phyloP scores from a whole-genome alignment of 30 jellyfish, hydroid and myxozoan genomes.

The Morbakka virulenta region DNA sequence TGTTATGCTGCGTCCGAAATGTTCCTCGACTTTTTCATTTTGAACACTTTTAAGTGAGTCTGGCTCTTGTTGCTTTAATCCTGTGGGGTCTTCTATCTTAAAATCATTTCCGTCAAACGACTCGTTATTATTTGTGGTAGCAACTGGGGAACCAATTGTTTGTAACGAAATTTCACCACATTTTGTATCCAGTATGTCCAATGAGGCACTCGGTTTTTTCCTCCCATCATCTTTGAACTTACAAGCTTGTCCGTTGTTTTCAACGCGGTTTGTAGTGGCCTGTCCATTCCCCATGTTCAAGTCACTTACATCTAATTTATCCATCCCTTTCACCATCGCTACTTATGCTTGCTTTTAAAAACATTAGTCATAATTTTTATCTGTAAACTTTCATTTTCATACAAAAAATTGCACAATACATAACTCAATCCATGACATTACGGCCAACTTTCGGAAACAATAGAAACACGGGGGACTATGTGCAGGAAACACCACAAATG shows the following conservation, averaged over 20 bases:
- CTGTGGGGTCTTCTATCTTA: too few species aligned
- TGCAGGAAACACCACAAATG: too few species aligned
- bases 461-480: too few species aligned
- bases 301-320: background rate
- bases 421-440: too few species aligned
- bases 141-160: background rate
- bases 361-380: too few species aligned
- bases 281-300: background rate
- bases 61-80: too few species aligned
- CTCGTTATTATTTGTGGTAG: background rate
- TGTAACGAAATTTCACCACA: background rate
- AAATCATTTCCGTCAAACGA: too few species aligned
- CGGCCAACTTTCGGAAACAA: too few species aligned
- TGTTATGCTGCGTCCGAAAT: background rate
- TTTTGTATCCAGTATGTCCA: background rate
- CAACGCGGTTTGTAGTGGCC: background rate
- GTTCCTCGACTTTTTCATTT: background rate
- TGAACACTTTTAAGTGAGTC: background rate
- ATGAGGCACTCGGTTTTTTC: background rate
- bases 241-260: too few species aligned
- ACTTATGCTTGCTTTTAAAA: too few species aligned
- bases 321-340: background rate
- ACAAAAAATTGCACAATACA: too few species aligned
- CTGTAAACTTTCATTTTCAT: too few species aligned
- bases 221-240: background rate